Base-by-base conservation (phyloP, 2,113 vertebrate genomes). In the Stigmatopora argus region DNA sequence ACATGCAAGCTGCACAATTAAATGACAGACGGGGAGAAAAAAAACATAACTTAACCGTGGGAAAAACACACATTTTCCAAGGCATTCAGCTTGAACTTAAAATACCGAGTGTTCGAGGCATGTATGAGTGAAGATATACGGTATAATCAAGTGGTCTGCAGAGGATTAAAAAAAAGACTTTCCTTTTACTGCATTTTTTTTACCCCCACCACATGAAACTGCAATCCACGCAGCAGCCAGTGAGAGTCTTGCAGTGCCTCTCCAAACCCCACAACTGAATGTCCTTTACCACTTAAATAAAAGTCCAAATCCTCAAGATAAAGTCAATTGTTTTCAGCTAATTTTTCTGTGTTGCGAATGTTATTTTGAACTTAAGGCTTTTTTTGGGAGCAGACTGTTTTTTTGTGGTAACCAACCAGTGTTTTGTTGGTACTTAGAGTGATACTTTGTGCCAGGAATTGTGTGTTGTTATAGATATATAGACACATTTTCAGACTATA, bases 131-230 rank as follows among this genome's bases (percentile, higher is more conserved):
- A n/a, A 55, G 46, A 68, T 67, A 66, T 74, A 46, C 45, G 13
- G 45, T 55, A 65, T 70, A 77, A 77, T 23, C 57, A 53, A 70
- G 51, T 62, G 72, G 76, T 78, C 58, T 44, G 44, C 31, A 64
- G 66, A 66, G 15, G 52, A 64, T 53, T 18, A 53, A 67, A 46
- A 44, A n/a, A 62, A 57, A 65, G 45, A 26, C 60, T 78, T 71
- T 58, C 62, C 9, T 41, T 14, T 18, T 65, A 46, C 67, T 23
- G 34, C 57, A 10, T 57, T 10, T 34, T 47, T 68, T 77, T 67
- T 21, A n/a, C 35, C 35, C 34, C 3, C 17, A 59, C 57, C 57
- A 41, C 34, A 38, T 12, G 57, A 59, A 18, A 18, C 9, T 41
- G 35, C 17, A 59, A 66, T 19, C 10, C 45, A 61, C 11, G 21